phyloP scores from a whole-genome alignment of 2,888 invertebrate genomes.

The Ceriagrion tenellum region DNA sequence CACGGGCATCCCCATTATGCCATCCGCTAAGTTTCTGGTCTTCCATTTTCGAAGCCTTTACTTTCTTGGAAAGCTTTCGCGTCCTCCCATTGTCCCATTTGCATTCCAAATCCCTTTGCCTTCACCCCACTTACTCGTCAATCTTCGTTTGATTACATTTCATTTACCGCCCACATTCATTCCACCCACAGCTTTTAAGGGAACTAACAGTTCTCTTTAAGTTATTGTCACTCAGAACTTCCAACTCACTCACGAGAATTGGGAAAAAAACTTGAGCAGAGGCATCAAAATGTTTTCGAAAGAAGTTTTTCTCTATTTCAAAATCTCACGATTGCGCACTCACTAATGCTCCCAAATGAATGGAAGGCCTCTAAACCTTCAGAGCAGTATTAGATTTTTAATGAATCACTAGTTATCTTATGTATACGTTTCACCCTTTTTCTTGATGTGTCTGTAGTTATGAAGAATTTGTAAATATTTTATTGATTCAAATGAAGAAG shows the following conservation, averaged over 20 bases:
- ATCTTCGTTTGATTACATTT: slow-evolving; percentile 10
- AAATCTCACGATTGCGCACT: neutral
- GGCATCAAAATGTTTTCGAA: neutral
- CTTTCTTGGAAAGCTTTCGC: neutral
- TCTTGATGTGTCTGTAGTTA: too few relatives aligned
- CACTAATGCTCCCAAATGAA: neutral
- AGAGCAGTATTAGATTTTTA: too few relatives aligned
- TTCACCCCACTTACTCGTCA: neutral
- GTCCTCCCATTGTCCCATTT: slow-evolving; percentile 1
- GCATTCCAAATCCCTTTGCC: neutral
- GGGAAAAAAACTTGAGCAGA: neutral
- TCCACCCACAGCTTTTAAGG: neutral
- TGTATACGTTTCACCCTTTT: too few relatives aligned
- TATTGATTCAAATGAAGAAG: too few relatives aligned
- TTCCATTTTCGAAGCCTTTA: neutral
- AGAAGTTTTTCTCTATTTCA: neutral
- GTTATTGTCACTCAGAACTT: neutral
- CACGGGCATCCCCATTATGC: neutral
- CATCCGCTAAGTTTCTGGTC: neutral
- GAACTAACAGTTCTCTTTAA: neutral
- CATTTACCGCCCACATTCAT: neutral
- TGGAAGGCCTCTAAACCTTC: too few relatives aligned
- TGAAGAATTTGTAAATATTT: too few relatives aligned
- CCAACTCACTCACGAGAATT: neutral
- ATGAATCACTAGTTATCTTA: too few relatives aligned